phyloP scores from a whole-genome alignment of 2,113 vertebrate species.

The Pachycephala philippinensis region DNA sequence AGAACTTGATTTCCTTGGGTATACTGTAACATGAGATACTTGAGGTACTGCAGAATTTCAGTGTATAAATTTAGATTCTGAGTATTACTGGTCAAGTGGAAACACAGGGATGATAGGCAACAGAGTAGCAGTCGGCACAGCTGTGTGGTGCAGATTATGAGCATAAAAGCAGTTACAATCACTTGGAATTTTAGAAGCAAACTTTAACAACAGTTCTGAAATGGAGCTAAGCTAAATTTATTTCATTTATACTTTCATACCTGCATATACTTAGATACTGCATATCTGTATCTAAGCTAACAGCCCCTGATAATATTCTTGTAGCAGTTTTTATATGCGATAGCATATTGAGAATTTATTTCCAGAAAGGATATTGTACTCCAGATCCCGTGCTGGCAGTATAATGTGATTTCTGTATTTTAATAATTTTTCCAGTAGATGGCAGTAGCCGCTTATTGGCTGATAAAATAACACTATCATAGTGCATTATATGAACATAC shows the following conservation, averaged over 20 bases:
- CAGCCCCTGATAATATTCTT: neutral
- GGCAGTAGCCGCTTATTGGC: neutral
- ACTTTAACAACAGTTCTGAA: neutral
- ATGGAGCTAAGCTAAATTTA: neutral
- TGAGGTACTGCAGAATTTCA: neutral
- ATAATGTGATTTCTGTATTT: neutral
- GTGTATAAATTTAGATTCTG: neutral
- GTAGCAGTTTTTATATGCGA: neutral
- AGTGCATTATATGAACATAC: neutral
- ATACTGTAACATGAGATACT: neutral
- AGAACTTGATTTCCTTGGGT: neutral
- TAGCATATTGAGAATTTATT: neutral
- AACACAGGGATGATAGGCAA: neutral
- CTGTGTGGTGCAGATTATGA: neutral
- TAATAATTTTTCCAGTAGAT: neutral
- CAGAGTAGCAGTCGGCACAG: neutral
- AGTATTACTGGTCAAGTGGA: neutral
- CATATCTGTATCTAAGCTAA: neutral
- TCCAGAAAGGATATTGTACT: neutral
- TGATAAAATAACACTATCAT: neutral
- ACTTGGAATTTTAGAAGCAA: neutral
- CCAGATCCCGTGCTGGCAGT: neutral
- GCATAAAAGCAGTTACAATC: neutral
- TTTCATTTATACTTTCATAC: neutral
- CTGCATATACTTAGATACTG: no score